phyloP scores from a whole-genome alignment of 2,113 vertebrate species.

The Ciconia boyciana region DNA sequence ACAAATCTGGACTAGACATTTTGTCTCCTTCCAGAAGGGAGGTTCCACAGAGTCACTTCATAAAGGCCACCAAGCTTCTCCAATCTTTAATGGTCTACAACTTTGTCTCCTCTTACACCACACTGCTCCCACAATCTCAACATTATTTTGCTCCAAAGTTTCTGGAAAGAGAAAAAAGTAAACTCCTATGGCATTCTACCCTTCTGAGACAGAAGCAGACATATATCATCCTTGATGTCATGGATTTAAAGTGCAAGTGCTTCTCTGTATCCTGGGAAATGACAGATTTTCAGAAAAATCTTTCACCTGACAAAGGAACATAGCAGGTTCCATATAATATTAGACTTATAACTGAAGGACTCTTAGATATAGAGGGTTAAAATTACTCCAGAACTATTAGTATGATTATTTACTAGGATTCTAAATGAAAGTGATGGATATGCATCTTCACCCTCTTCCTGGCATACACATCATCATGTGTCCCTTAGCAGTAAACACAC shows the following conservation, averaged over 20 bases:
- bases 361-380: background rate
- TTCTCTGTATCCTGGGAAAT: background rate
- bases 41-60: background rate
- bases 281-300: background rate
- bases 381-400: background rate
- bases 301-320: background rate
- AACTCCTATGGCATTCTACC: background rate
- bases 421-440: background rate
- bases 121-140: background rate
- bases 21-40: background rate
- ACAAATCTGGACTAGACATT: background rate
- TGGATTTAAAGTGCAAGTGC: background rate
- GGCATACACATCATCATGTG: background rate
- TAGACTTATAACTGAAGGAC: background rate
- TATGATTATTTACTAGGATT: background rate
- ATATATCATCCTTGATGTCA: background rate
- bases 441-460: background rate
- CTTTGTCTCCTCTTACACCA: background rate
- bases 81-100: background rate
- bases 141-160: background rate
- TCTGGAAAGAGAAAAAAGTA: background rate
- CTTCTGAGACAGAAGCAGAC: background rate
- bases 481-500: background rate
- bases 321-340: background rate
- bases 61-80: background rate